Base-by-base conservation (phyloP, 1,140 invertebrate genomes). In the Heliconius eleuchia region DNA sequence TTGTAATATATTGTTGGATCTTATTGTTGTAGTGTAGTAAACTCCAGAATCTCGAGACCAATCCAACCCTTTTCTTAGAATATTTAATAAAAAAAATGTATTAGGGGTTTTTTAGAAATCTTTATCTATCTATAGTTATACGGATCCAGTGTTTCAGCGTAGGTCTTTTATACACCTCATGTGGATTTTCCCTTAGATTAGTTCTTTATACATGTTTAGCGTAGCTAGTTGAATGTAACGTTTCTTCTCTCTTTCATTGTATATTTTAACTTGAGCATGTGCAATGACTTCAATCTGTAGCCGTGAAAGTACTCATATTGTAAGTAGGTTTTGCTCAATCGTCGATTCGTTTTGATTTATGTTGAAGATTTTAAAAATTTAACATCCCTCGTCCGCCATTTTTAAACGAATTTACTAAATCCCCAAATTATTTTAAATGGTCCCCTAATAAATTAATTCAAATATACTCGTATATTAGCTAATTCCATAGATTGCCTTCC, bases 31-130 rank as follows among this genome's bases (percentile, higher is more conserved):
- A 92, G 85, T 80, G 80, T 88, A 78, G 82, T 86, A 90, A 37
- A 91, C 87, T 27, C 89, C 90, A 88, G 85, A 94, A 91, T 92
- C 88, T 92, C 89, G 88, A 92, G 92, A 94, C 92, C 92, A 94
- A 94, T 86, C 84, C 88, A 91, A 89, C 86, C 89, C 87, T 90
- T 91, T 46, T 34, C 92, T 91, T 92, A 92, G 88, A 93, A 79
- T 84, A 89, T 91, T 91, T 89, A 89, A 37, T 37, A 84, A 90
- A 30, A 84, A 90, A 66, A 73, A 71, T 86, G 86, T 89, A 91
- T 89, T 89, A 87, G 88, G 89, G 86, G 16, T 46, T 90, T 92
- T 93, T 92, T 94, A 92, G 88, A 92, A 82, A 91, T 81, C 72
- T 90, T 92, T 94, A 91, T 88, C 85, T 87, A 89, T 85, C 85